phyloP scores from a whole-genome alignment of 2,797 vertebrate genomes.

The Petrocephalus sullivani region DNA sequence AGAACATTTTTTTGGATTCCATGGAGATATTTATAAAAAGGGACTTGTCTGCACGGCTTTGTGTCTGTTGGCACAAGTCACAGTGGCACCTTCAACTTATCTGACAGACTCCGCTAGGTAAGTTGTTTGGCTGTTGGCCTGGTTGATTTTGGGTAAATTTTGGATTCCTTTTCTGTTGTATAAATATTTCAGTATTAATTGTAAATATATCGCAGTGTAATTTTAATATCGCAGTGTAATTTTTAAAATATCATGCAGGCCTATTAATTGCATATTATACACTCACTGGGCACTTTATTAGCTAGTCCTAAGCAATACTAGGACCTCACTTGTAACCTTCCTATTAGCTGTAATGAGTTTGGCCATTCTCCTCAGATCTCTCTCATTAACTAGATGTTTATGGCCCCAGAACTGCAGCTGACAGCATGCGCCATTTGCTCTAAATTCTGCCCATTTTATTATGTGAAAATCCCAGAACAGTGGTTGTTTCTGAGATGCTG shows the following conservation, averaged over 20 bases:
- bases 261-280: background rate
- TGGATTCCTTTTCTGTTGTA: background rate
- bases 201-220: background rate
- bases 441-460: background rate
- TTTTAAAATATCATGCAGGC: background rate
- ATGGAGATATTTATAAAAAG: background rate
- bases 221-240: background rate
- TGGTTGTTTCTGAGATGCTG: background rate
- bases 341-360: background rate
- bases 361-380: background rate
- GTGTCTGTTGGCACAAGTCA: background rate
- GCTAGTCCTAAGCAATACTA: background rate
- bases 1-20: background rate
- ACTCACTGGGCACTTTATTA: background rate
- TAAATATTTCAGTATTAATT: background rate
- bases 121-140: background rate
- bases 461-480: background rate
- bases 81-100: background rate
- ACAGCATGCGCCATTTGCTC: background rate
- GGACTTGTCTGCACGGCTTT: background rate
- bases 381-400: background rate
- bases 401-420: background rate
- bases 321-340: background rate
- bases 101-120: background rate
- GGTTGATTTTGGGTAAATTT: background rate